phyloP scores from a whole-genome alignment of 2,888 invertebrate genomes.

The Melieria crassipennis region DNA sequence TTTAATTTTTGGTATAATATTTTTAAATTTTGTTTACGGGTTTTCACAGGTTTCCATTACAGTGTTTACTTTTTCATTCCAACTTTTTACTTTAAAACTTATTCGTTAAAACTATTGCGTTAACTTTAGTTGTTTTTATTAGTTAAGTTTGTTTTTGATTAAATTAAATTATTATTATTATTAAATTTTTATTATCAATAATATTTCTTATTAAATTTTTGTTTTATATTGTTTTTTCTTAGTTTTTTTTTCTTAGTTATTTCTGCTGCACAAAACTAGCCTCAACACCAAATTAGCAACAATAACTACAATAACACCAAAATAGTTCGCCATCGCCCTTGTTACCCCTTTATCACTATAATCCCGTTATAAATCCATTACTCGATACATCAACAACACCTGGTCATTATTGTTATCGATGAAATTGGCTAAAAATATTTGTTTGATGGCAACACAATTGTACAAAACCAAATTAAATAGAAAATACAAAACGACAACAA shows the following conservation, averaged over 20 bases:
- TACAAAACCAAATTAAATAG: too few species aligned
- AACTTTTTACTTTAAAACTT: neutral
- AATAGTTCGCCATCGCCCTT: too few species aligned
- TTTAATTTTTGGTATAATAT: constrained; percentile 1
- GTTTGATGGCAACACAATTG: too few species aligned
- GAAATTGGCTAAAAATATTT: too few species aligned
- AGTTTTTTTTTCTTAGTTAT: neutral
- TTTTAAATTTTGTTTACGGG: constrained; percentile 14
- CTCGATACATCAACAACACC: too few species aligned
- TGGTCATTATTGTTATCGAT: too few species aligned
- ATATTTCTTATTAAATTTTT: neutral
- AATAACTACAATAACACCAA: too few species aligned
- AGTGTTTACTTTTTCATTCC: neutral
- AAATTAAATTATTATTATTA: constrained; percentile 7
- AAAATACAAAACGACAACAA: too few species aligned
- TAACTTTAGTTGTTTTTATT: constrained; percentile 3
- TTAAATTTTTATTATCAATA: constrained; percentile 6
- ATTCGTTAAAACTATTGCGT: too few species aligned
- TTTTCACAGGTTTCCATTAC: neutral
- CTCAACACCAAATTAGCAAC: too few species aligned
- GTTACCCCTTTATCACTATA: too few species aligned
- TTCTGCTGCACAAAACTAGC: neutral
- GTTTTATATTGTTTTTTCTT: neutral
- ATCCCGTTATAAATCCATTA: too few species aligned
- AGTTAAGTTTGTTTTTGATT: constrained; percentile 4